Base-by-base conservation (phyloP, 2,797 vertebrate species). In the Enteromius treurensis region DNA sequence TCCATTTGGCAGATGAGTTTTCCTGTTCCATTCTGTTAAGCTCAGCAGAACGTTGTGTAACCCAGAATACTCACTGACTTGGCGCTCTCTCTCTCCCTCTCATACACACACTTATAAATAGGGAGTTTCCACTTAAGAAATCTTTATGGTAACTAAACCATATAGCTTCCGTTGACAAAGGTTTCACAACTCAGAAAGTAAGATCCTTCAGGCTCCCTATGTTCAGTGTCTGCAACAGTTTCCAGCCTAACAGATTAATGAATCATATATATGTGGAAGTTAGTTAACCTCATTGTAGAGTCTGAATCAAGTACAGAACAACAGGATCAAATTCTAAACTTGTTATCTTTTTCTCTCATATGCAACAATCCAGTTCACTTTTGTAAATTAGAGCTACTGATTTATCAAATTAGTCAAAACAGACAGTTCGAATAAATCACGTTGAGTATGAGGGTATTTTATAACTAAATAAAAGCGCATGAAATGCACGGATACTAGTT, bases 331-430 rank as follows among this genome's bases (percentile, higher is more conserved):
- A 26, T 19, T 60, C 34, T 60, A 55, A 62, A 45, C 3, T 40
- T 23, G 21, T 32, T 7, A 9, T 29, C 21, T 14, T 21, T 29
- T 64, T 67, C 17, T 29, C 40, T 64, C 40, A 51, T 51, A 51
- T 10, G 42, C 26, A 67, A 19, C 17, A 73, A 71, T 45, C 47
- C n/a, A 34, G 71, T 21, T 65, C 42, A 32, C 45, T 15, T 21
- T 23, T 70, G 68, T 70, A 45, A 7, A 29, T 58, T 40, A 6
- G 13, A 77, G 21, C 58, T 37, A 90, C 32, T 73, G 77, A 80
- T 58, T 58, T 58, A 85, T 88, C 90, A 90, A 58, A 89, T 45
- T 83, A 87, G 86, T 88, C 80, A 84, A 65, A 80, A 62, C 86
- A 91, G 91, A 86, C 9, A 17, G 69, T 47, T 78, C 86, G 67